Conservation (phyloP, 2,888 invertebrate genomes). For the Heliothis peltigera region DNA sequence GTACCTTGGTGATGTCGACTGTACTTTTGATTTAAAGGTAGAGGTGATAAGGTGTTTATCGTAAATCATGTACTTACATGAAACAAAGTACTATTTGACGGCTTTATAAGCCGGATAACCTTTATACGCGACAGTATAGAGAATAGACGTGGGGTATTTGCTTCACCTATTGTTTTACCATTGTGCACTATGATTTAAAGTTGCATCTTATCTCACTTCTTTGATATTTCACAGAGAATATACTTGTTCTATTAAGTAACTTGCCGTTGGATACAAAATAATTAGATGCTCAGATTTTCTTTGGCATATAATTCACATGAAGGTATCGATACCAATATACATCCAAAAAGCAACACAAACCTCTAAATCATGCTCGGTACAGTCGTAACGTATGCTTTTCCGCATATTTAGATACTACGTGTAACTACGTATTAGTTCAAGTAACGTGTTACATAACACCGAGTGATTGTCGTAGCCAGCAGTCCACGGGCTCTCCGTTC, state of each 20-base stretch:
- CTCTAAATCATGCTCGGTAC: constrained; percentile 40
- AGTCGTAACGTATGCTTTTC: constrained; percentile 39
- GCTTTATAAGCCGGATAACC: constrained; percentile 37
- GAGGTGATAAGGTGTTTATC: constrained; percentile 31
- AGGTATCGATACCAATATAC: constrained; percentile 24
- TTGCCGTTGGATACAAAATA: no score
- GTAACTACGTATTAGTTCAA: constrained; percentile 41
- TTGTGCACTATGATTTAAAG: neutral
- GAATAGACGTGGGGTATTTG: constrained; percentile 7
- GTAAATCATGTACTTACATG: constrained; percentile 37
- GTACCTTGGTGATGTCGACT: constrained; percentile 15
- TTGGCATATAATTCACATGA: constrained; percentile 22
- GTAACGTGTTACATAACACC: constrained; percentile 41
- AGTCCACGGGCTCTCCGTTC: constrained; percentile 66
- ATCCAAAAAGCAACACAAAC: constrained; percentile 42
- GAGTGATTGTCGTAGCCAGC: constrained; percentile 47
- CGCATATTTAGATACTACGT: constrained; percentile 55
- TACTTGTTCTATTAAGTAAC: no score
- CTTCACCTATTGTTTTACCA: constrained; percentile 4
- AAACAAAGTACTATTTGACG: constrained; percentile 29
- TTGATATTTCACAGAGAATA: neutral
- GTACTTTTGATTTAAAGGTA: constrained; percentile 22
- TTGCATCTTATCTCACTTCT: neutral
- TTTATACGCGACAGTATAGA: constrained; percentile 7
- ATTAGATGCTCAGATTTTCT: neutral